Percentiles rank a stretch among this genome's conserved stretches.
Conservation (phyloP, 2,888 invertebrate genomes). For the Pollenia labialis region DNA sequence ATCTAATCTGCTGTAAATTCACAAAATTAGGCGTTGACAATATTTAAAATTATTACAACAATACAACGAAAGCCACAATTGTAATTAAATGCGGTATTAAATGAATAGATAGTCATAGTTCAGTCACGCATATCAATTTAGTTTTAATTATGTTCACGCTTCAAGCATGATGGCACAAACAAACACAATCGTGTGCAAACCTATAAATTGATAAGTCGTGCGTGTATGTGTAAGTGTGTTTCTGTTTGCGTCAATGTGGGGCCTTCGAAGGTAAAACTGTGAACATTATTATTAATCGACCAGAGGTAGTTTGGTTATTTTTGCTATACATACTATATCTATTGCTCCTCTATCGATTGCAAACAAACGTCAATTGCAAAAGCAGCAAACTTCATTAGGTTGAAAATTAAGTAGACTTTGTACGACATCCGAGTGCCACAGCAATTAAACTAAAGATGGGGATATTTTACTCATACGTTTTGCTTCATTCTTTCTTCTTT, state of each 20-base stretch:
- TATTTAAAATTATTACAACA: conserved; percentile 25
- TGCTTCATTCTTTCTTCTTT: not conserved
- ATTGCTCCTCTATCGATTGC: conserved; percentile 16
- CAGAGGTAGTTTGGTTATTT: not conserved
- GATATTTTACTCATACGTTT: not conserved
- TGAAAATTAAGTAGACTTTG: conserved; percentile 47
- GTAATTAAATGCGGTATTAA: conserved; percentile 19
- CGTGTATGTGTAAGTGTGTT: not conserved
- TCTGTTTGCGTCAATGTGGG: not conserved
- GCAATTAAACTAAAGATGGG: not conserved
- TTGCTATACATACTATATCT: not conserved
- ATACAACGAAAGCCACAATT: conserved; percentile 26
- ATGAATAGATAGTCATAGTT: not conserved
- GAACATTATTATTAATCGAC: not conserved
- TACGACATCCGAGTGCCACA: conserved; percentile 36
- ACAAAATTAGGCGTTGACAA: conserved; percentile 18
- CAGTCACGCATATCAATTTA: conserved; percentile 33
- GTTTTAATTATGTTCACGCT: conserved; percentile 36
- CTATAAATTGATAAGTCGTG: too few relatives aligned
- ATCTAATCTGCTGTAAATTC: conserved; percentile 26
- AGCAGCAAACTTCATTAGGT: conserved; percentile 39
- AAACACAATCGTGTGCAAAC: not conserved
- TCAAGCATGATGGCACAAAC: conserved; percentile 1
- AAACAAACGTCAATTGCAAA: conserved; percentile 41
- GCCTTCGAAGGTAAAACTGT: not conserved